Evolutionary conservation across 2,113 vertebrate genomes (phyloP).

Genomic region (Engraulis encrasicolus): DNA sequence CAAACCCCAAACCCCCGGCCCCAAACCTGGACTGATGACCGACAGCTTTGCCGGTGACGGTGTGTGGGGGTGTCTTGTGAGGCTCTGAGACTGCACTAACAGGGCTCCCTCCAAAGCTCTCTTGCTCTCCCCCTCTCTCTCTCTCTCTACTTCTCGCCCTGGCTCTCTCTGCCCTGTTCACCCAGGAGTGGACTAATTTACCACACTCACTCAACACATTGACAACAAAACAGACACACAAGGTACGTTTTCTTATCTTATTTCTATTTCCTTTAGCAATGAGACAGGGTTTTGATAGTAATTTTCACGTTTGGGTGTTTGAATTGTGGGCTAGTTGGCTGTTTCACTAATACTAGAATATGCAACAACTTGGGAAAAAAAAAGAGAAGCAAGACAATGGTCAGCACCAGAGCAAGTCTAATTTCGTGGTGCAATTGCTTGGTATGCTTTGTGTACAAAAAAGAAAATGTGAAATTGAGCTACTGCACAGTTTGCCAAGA

Average conservation of each 20-base stretch:
- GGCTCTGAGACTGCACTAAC: constrained; percentile 22
- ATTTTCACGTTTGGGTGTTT: no score
- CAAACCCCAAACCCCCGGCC: background rate
- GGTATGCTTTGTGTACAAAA: no score
- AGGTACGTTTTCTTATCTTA: constrained; percentile 34
- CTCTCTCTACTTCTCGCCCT: no score
- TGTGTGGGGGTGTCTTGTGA: constrained; percentile 23
- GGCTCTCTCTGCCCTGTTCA: background rate
- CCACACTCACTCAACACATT: background rate
- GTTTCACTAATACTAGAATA: background rate
- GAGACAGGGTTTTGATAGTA: background rate
- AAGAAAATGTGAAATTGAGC: no score
- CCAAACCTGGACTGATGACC: constrained; percentile 14
- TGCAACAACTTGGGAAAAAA: background rate
- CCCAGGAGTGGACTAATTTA: background rate
- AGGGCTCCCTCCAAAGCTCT: background rate
- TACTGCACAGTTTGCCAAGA: no score
- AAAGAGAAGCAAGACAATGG: background rate
- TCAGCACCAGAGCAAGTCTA: no score
- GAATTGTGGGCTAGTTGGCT: background rate
- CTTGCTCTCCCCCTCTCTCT: no score
- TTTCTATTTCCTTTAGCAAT: background rate
- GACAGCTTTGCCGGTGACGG: constrained; percentile 12
- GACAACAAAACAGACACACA: constrained; percentile 33
- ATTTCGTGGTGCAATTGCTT: no score